phyloP scores from a whole-genome alignment of 37 sponge, comb jelly and placozoan genomes.

The Chondrosia reniformis region DNA sequence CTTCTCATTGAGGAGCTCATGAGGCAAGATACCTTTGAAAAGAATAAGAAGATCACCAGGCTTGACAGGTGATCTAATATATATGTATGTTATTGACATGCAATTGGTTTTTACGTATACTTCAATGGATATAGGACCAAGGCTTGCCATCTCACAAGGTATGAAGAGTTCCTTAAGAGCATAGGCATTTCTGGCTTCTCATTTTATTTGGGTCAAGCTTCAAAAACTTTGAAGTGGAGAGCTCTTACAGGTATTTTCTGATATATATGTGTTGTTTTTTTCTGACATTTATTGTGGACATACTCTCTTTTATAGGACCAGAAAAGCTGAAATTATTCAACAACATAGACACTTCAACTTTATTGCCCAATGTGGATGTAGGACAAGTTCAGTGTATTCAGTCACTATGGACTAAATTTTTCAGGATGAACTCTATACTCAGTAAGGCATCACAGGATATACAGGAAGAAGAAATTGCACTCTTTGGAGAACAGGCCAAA shows the following conservation, averaged over 20 bases:
- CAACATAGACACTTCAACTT: neutral
- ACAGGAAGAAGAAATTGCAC: no score
- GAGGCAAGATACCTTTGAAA: neutral
- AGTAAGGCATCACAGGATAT: no score
- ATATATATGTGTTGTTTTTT: neutral
- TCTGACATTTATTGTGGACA: neutral
- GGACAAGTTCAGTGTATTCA: neutral
- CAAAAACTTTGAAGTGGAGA: neutral
- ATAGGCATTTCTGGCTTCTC: conserved; percentile 20
- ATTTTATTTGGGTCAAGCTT: neutral
- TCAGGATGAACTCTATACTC: neutral
- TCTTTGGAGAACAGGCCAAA: neutral
- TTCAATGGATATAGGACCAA: no score
- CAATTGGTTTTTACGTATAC: no score
- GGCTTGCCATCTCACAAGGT: neutral
- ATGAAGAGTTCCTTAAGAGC: neutral
- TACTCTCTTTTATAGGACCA: neutral
- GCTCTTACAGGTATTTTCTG: conserved; percentile 11
- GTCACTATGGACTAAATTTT: neutral
- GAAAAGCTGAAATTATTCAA: conserved; percentile 25
- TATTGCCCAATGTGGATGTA: neutral
- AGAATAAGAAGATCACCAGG: neutral
- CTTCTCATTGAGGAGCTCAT: neutral
- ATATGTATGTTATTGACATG: no score
- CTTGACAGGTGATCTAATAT: no score